Evolutionary conservation across 2,888 invertebrate species (phyloP).

Genomic region (Eilema depressum): DNA sequence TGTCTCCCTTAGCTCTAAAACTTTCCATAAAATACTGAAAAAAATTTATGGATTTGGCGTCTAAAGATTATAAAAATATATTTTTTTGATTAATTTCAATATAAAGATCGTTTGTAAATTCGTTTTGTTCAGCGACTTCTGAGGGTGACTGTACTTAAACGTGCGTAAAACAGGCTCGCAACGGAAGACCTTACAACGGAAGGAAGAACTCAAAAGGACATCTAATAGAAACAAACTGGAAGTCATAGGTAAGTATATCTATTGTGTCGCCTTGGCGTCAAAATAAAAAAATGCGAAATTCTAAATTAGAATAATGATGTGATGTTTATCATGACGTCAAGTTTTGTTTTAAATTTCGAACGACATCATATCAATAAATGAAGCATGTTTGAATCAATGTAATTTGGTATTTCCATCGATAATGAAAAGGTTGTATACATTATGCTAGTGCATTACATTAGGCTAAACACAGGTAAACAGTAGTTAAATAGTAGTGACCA

Average conservation of each 20-base stretch:
- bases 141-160: background rate
- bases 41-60: no score
- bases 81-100: no score
- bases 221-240: slow-evolving; percentile 16
- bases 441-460: background rate
- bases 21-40: no score
- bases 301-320: background rate
- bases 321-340: background rate
- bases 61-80: no score
- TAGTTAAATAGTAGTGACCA: background rate
- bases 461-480: background rate
- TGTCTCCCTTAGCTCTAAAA: no score
- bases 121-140: background rate
- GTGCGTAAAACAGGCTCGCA: slow-evolving; percentile 22
- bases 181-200: slow-evolving; percentile 38
- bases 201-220: slow-evolving; percentile 46
- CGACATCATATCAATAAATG: no score
- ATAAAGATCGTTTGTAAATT: no score
- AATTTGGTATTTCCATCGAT: background rate
- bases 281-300: background rate
- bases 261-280: background rate
- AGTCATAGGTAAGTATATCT: slow-evolving; percentile 2
- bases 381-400: no score
- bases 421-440: background rate
- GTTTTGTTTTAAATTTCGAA: background rate